Evolutionary conservation across 2,797 vertebrate species (phyloP), one percentile per base, ranked within the genome.

Genomic region (Sternarchorhynchus goeldii): DNA sequence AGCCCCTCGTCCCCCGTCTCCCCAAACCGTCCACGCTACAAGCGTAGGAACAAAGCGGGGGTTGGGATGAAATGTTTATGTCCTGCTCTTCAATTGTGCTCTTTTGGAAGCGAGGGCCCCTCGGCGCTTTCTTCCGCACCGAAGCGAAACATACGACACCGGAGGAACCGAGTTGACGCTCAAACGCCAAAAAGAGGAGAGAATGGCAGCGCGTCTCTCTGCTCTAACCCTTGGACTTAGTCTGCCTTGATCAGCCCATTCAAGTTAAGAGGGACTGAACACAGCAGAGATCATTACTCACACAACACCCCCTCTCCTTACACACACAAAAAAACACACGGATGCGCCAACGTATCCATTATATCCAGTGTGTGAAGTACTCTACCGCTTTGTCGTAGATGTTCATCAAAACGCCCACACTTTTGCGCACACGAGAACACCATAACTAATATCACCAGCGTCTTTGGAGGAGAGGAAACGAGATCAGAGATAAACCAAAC

Each of bases 231-330:
- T 77, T 82, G 79, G 80, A 77, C 69, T 72, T 0, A 53, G 62
- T 59, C 57, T 12, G 55, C 57, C 78, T 81, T 81, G 73, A 81
- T 81, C 79, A 83, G 58, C 64, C 58, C 74, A 80, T 80, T 77
- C 70, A 79, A 60, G 65, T 79, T 21, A 68, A 75, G 53, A 77
- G 77, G 73, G 59, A 29, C 60, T 77, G 77, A 80, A 84, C 60
- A 70, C 53, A 71, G 14, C 70, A 74, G 77, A 81, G 65, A 62
- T 77, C 77, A 80, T 70, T 71, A 82, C 74, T 77, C 39, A 25
- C 57, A 78, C 66, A 80, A 77, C 65, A 66, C 75, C 64, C 50
- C 4, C 58, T 45, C 62, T 18, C 55, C 14, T 36, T 4, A 41
- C 65, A 41, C 8, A 5, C 39, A 5, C 45, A 16, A 41, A n/a